phyloP scores from a whole-genome alignment of 2,888 invertebrate species.

The Axea sp. region DNA sequence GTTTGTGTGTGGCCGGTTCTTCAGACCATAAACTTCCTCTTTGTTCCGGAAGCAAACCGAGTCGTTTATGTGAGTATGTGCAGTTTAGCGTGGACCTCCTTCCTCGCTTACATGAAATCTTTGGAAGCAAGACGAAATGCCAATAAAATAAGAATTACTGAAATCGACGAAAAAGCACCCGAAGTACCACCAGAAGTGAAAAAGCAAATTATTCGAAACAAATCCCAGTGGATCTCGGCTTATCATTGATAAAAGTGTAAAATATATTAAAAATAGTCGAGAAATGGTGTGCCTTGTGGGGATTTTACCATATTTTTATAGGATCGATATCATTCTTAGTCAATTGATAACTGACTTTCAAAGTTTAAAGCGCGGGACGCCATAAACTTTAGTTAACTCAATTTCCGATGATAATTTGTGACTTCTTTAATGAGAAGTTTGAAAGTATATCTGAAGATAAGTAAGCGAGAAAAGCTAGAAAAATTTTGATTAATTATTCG shows the following conservation, averaged over 20 bases:
- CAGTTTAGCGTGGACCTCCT: conserved; percentile 88
- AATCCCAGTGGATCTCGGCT: conserved; percentile 49
- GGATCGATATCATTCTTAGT: conserved; percentile 6
- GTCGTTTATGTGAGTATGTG: conserved; percentile 87
- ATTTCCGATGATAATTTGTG: not conserved
- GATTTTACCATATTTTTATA: conserved; percentile 36
- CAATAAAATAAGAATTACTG: not conserved
- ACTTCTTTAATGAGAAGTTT: conserved; percentile 22
- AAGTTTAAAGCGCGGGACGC: conserved; percentile 30
- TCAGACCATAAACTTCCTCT: conserved; percentile 87
- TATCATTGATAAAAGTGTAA: conserved; percentile 37
- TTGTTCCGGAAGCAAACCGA: conserved; percentile 86
- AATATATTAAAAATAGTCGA: not conserved
- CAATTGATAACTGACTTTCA: not conserved
- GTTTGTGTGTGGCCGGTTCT: conserved; percentile 86
- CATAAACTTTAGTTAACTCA: conserved; percentile 15
- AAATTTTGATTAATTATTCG: too few relatives aligned
- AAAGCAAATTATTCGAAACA: conserved; percentile 31
- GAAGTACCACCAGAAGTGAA: conserved; percentile 34
- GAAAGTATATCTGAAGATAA: conserved; percentile 42
- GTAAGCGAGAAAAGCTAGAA: too few relatives aligned
- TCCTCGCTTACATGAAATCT: conserved; percentile 89
- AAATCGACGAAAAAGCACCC: conserved; percentile 17
- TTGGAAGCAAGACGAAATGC: conserved; percentile 74
- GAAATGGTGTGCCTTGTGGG: conserved; percentile 40